Evolutionary conservation across 2,888 invertebrate genomes (phyloP).

Genomic region (Xylota segnis): DNA sequence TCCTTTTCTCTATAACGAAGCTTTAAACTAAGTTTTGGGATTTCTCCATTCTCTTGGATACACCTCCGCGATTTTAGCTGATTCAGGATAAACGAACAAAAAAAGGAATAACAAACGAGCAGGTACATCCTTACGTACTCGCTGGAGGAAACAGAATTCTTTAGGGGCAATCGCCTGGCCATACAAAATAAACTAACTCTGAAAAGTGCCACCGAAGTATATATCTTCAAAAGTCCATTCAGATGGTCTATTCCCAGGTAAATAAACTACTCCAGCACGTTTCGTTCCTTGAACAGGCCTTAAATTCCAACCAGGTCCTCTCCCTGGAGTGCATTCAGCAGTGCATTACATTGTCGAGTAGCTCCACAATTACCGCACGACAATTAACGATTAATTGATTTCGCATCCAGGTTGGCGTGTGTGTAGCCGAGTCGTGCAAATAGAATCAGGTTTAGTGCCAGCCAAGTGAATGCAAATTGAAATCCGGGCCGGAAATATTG

Average conservation of each 20-base stretch:
- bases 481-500: slow-evolving; percentile 68
- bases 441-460: slow-evolving; percentile 44
- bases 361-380: slow-evolving; percentile 77
- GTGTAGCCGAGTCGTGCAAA: slow-evolving; percentile 10
- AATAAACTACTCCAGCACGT: slow-evolving; percentile 69
- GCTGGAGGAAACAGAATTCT: slow-evolving; percentile 6
- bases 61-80: slow-evolving; percentile 54
- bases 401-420: slow-evolving; percentile 49
- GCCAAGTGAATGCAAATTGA: slow-evolving; percentile 66
- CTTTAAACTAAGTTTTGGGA: slow-evolving; percentile 31
- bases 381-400: slow-evolving; percentile 79
- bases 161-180: slow-evolving; percentile 30
- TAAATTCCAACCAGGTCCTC: slow-evolving; percentile 32
- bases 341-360: slow-evolving; percentile 50
- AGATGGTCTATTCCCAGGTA: slow-evolving; percentile 39
- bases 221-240: slow-evolving; percentile 26
- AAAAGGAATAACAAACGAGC: slow-evolving; percentile 5
- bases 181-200: slow-evolving; percentile 21
- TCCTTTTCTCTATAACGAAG: not conserved
- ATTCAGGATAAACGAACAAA: slow-evolving; percentile 26
- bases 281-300: slow-evolving; percentile 37
- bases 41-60: slow-evolving; percentile 6
- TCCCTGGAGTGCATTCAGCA: slow-evolving; percentile 45
- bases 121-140: not conserved
- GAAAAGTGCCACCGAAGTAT: slow-evolving; percentile 37